Base-by-base conservation (phyloP, 2,888 invertebrate species). In the Cryptus armator region DNA sequence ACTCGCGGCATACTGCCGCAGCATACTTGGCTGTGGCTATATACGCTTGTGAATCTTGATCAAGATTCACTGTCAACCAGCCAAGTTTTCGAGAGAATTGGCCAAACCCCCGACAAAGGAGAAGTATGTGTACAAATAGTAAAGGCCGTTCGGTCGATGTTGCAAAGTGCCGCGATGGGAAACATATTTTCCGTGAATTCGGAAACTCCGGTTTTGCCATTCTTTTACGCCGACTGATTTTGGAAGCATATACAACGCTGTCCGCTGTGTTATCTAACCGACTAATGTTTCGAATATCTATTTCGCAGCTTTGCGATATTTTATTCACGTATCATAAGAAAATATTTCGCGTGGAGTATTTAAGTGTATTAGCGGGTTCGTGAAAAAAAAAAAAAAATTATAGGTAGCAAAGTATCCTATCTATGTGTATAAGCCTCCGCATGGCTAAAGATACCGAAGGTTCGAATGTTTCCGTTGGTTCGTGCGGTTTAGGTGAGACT, bases 31-130 rank as follows among this genome's bases (percentile, higher is more conserved):
- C 56, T 56, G n/a, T 67, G 59, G 43, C 72, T 56, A 74, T 81
- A 74, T 81, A 46, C n/a, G 56, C 59, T 46, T 37, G 37, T 46
- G 48, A 81, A 68, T 66, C 59, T 74, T 81, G 67, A 81, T 74
- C 74, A 81, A 68, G 74, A 74, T 81, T 81, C 66, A 56, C 56
- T 80, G 72, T 80, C 80, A 74, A 44, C 66, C 48, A 51, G 80
- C 72, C 80, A 80, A 80, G 66, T 74, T 74, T 56, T 24, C 51
- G 62, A 1, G 62, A 43, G 43, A 19, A 24, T 37, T n/a, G 37
- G 53, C 24, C 12, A 67, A 81, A 67, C 59, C 10, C n/a, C 24
- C n/a, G 59, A 32, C 37, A 16, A 59, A 59, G 67, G 72, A 37
- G 19, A 68, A 68, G 46, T 72, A 46, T 74, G 56, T 66, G 72